phyloP scores from a whole-genome alignment of 2,888 invertebrate species.

The Thera obeliscata region DNA sequence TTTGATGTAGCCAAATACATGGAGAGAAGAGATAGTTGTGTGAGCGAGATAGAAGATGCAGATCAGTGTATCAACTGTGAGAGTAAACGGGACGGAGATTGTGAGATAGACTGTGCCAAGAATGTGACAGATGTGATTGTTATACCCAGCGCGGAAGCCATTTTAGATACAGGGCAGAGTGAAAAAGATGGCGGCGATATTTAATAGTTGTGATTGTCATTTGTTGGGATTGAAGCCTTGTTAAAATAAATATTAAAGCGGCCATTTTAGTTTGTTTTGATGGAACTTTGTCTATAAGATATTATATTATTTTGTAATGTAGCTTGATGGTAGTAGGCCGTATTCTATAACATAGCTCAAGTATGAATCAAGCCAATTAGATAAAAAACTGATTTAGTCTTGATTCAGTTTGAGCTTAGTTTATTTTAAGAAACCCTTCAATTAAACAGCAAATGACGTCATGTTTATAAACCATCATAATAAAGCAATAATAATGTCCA shows the following conservation, averaged over 20 bases:
- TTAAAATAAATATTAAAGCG: background rate
- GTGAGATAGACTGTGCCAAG: conserved; percentile 64
- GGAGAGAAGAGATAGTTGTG: conserved; percentile 50
- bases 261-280: background rate
- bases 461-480: background rate
- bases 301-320: too few relatives aligned
- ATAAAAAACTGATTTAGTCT: background rate
- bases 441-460: background rate
- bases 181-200: conserved; percentile 35
- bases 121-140: conserved; percentile 70
- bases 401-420: background rate
- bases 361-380: background rate
- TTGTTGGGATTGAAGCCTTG: conserved; percentile 20
- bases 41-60: conserved; percentile 47
- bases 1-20: conserved; percentile 60
- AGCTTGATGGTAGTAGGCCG: too few relatives aligned
- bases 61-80: conserved; percentile 54
- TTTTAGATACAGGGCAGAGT: conserved; percentile 65
- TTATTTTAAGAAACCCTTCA: background rate
- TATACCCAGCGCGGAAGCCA: conserved; percentile 74
- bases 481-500: too few relatives aligned
- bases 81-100: conserved; percentile 46
- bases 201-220: conserved; percentile 21
- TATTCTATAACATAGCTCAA: background rate
- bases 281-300: too few relatives aligned